Base-by-base conservation (phyloP, 2,797 vertebrate genomes). In the Pangasius sanitwongsei region DNA sequence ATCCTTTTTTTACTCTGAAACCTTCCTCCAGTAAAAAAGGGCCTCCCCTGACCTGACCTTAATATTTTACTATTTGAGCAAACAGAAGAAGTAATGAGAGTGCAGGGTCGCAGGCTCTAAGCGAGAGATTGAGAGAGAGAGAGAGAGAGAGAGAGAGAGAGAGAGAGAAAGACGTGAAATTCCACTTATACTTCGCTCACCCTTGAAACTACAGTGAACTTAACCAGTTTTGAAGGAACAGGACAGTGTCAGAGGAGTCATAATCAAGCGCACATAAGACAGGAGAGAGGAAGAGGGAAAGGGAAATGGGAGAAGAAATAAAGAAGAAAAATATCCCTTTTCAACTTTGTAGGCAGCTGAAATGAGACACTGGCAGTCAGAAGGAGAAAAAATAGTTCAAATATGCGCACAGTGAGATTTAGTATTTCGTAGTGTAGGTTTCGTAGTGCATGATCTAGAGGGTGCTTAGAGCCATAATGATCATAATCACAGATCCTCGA, bases 31-130 rank as follows among this genome's bases (percentile, higher is more conserved):
- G 95, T 96, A 97, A 97, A 87, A 88, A 86, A 83, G 83, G 92
- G 93, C 95, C 95, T 94, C 95, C 94, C 92, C 94, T 95, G 97
- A 97, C 95, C 96, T 94, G 93, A 96, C 96, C 96, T 95, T 95
- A 95, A 96, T 96, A 95, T 95, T 97, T 94, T 93, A 95, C 94
- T 92, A 94, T 94, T 95, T 93, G 95, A 96, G 94, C 94, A 95
- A 93, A 92, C 92, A 92, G 87, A 86, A 89, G 67, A 92, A 83
- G 88, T 91, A 90, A 91, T 91, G 86, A 90, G 90, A 80, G 83
- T 78, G 83, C 78, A 86, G 87, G 89, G 83, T 90, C 87, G 85
- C 37, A 83, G 92, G 92, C 93, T 91, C 91, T 92, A 20, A 87
- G 82, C 23, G 57, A 86, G 81, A 55, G n/a, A 53, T 44, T 77